phyloP scores from a whole-genome alignment of 2,888 invertebrate species.

The Lysandra coridon region DNA sequence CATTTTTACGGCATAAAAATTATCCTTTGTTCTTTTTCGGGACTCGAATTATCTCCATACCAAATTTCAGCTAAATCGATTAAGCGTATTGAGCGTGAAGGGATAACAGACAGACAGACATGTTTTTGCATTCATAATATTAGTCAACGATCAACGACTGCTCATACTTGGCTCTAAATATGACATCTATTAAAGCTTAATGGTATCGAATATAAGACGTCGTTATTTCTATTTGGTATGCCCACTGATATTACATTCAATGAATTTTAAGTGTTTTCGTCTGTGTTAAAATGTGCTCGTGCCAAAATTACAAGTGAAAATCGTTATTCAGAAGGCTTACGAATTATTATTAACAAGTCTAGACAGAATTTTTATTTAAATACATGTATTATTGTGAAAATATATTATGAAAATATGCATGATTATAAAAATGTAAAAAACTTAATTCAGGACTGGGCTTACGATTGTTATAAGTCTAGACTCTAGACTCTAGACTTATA shows the following conservation, averaged over 20 bases:
- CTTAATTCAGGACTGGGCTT: too few species aligned
- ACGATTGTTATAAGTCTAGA: too few species aligned
- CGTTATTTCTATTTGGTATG: neutral
- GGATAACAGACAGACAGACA: too few species aligned
- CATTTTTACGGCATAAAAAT: too few species aligned
- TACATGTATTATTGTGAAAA: conserved; percentile 39
- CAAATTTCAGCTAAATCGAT: too few species aligned
- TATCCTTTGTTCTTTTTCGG: too few species aligned
- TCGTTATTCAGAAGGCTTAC: neutral
- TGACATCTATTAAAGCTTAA: neutral
- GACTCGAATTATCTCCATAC: too few species aligned
- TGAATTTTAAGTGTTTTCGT: conserved; percentile 1
- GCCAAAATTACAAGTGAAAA: conserved; percentile 7
- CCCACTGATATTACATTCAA: neutral
- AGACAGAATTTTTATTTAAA: neutral
- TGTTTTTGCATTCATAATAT: too few species aligned
- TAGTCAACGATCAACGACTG: neutral
- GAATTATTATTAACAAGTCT: neutral
- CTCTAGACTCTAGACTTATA: too few species aligned
- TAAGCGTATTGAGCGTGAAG: too few species aligned
- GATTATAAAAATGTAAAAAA: too few species aligned
- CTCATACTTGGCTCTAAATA: neutral
- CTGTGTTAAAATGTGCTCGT: neutral
- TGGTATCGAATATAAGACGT: neutral
- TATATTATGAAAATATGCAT: too few species aligned